Evolutionary conservation across 2,888 invertebrate species (phyloP), one percentile per base, ranked within the genome.

Genomic region (Drosophila greeni): DNA sequence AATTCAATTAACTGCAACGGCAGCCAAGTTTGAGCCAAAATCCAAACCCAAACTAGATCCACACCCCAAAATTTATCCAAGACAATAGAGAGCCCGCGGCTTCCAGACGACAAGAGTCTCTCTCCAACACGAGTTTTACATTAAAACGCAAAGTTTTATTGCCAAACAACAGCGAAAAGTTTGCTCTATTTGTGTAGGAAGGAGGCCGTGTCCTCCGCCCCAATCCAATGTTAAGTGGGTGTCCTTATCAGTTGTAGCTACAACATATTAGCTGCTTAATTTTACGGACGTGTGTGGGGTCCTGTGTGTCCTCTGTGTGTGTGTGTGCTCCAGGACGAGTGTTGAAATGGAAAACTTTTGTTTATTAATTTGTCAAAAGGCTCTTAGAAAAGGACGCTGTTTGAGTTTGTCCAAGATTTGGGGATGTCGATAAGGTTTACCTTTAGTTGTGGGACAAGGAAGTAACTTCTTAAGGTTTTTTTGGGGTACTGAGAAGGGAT

Each of bases 221-320:
- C 62, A 47, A 62, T 68, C 54, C n/a, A n/a, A n/a, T 52, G 55
- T 67, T 48, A 65, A 67, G 74, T 66, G 59, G 59, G 60, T 53
- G 62, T 64, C 65, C 69, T 73, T 76, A 77, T 75, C 71, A 68
- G 66, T 70, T 78, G 78, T 81, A 78, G 66, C 76, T 82, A 82
- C 82, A 82, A 78, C 71, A 72, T 79, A 82, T 82, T 82, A 82
- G 75, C 70, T 79, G 82, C 70, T 72, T 73, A 79, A 75, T 70
- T 76, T 75, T 67, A 68, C 73, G 54, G 60, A 61, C 43, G 45
- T 36, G 57, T 54, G 55, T 60, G n/a, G n/a, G n/a, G n/a, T n/a
- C n/a, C n/a, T n/a, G n/a, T n/a, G n/a, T n/a, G 40, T 23, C 14
- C 12, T 65, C 61, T 45, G 51, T 52, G 42, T 31, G 36, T 5